Conservation (phyloP, 2,888 invertebrate genomes). For the Cephus runcator region DNA sequence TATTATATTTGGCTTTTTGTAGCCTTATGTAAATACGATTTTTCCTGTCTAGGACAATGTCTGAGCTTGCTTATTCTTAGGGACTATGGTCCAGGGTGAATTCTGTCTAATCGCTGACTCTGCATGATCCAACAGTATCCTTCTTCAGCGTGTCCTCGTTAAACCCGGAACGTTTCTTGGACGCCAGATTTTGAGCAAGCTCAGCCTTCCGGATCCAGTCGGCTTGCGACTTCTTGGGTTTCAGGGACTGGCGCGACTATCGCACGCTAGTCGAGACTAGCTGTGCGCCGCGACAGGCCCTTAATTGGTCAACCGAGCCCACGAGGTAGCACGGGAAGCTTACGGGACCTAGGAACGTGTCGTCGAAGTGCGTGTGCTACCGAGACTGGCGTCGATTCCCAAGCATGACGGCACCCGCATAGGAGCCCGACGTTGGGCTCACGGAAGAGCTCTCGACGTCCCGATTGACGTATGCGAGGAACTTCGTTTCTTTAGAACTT, state of each 20-base stretch:
- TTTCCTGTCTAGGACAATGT: too few species aligned
- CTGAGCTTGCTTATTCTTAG: too few species aligned
- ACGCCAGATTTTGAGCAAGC: not conserved
- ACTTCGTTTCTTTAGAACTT: not conserved
- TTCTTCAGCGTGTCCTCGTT: not conserved
- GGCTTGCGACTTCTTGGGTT: not conserved
- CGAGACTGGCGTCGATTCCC: not conserved
- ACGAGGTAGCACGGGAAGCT: conserved; percentile 56
- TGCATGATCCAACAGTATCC: not conserved
- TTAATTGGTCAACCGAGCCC: conserved; percentile 60
- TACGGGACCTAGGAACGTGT: conserved; percentile 63
- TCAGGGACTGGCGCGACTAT: not conserved
- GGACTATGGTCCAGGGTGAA: not conserved
- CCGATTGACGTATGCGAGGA: not conserved
- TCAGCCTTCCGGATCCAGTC: not conserved
- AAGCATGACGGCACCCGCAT: not conserved
- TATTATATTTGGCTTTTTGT: not conserved
- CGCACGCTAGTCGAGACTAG: conserved; percentile 40
- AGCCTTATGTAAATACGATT: too few species aligned
- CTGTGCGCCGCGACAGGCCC: conserved; percentile 52
- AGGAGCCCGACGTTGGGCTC: not conserved
- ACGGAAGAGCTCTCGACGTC: not conserved
- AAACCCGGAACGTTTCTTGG: not conserved
- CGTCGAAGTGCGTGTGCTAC: conserved; percentile 23
- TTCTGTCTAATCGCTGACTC: not conserved